Percentiles rank a stretch among this genome's conserved stretches.
Conservation (phyloP, 1,140 invertebrate species). For the Pseudomyrmex sp. region DNA sequence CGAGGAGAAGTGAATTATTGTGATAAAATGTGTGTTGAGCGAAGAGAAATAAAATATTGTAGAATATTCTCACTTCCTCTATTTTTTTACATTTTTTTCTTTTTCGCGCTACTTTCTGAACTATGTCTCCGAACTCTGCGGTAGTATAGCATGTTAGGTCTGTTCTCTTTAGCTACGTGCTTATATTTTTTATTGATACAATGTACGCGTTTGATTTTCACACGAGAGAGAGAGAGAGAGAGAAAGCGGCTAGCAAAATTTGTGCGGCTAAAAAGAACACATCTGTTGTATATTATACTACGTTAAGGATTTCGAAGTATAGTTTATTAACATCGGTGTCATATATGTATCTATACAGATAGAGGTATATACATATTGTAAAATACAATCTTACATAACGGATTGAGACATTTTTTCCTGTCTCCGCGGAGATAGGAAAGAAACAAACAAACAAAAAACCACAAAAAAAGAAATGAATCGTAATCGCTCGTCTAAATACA, state of each 20-base stretch:
- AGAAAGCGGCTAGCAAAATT: not conserved
- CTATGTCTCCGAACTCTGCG: conserved; percentile 18
- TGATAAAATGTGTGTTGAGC: conserved; percentile 23
- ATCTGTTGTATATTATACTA: conserved; percentile 31
- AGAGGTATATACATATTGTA: conserved; percentile 52
- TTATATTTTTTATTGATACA: conserved; percentile 5
- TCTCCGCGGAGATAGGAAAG: not conserved
- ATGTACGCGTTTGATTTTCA: not conserved
- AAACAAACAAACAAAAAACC: too few relatives aligned
- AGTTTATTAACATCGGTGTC: conserved; percentile 48
- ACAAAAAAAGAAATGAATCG: not conserved
- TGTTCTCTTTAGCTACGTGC: conserved; percentile 22
- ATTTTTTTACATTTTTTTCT: not conserved
- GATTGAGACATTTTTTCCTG: not conserved
- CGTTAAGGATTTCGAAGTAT: conserved; percentile 34
- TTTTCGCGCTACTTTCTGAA: not conserved
- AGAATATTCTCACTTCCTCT: conserved; percentile 18
- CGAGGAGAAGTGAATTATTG: conserved; percentile 16
- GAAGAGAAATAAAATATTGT: conserved; percentile 10
- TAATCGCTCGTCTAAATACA: conserved; percentile 26
- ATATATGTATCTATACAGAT: conserved; percentile 30
- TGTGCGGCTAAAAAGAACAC: conserved; percentile 11
- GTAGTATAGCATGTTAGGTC: not conserved
- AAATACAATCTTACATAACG: conserved; percentile 41
- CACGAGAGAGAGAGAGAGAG: not conserved